Conservation (phyloP, 2,113 vertebrate genomes). For the Rutilus rutilus region DNA sequence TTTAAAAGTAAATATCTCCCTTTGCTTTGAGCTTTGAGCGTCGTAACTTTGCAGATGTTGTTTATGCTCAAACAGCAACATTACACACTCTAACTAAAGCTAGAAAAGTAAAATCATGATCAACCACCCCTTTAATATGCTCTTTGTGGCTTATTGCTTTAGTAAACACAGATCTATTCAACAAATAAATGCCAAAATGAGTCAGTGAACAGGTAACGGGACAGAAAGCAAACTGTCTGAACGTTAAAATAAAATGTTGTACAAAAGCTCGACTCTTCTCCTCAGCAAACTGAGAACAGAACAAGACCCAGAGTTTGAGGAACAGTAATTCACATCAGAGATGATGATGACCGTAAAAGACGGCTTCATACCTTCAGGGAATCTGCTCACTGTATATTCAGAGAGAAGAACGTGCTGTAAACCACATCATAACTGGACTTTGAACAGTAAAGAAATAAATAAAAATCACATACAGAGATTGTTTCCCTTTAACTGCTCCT, state of each 20-base stretch:
- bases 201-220: not conserved
- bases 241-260: not conserved
- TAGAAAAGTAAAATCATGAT: too few species aligned
- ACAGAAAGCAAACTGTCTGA: not conserved
- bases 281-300: not conserved
- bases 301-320: not conserved
- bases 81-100: too few species aligned
- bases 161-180: not conserved
- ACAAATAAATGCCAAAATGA: not conserved
- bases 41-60: too few species aligned
- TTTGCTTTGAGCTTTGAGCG: too few species aligned
- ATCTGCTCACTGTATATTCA: not conserved
- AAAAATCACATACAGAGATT: not conserved
- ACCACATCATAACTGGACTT: slow-evolving; percentile 34
- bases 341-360: not conserved
- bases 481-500: slow-evolving; percentile 49
- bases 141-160: too few species aligned
- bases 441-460: not conserved
- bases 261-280: not conserved
- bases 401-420: not conserved
- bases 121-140: not conserved
- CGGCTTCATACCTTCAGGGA: not conserved
- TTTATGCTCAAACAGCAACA: too few species aligned
- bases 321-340: not conserved
- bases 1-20: too few species aligned